Conservation (phyloP, 2,113 vertebrate genomes). For the Geococcyx californianus region DNA sequence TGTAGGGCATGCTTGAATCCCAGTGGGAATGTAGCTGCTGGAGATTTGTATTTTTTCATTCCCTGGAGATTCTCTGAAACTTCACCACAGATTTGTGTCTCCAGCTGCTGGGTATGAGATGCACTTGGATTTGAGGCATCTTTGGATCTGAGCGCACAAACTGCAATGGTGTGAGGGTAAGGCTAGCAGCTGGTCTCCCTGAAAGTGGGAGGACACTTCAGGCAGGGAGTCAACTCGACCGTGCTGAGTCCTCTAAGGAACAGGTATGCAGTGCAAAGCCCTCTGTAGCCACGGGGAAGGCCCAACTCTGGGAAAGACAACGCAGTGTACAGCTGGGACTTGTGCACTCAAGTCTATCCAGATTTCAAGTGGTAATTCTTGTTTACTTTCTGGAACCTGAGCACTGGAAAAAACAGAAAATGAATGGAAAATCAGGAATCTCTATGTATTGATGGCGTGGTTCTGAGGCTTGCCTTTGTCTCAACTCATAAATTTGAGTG, state of each 20-base stretch:
- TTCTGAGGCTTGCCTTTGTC: not conserved
- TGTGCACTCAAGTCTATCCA: not conserved
- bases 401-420: not conserved
- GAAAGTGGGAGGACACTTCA: not conserved
- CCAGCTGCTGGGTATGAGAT: not conserved
- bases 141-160: not conserved
- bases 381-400: not conserved
- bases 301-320: fast-evolving
- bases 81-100: not conserved
- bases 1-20: not conserved
- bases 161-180: not conserved
- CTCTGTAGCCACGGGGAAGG: not conserved
- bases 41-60: not conserved
- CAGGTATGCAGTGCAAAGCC: not conserved
- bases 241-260: not conserved
- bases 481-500: not conserved
- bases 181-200: not conserved
- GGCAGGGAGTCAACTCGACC: not conserved
- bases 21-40: not conserved
- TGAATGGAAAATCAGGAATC: not conserved
- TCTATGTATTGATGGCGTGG: not conserved
- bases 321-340: not conserved
- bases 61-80: not conserved
- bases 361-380: not conserved
- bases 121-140: not conserved